Evolutionary conservation across 2,888 invertebrate genomes (phyloP).

Genomic region (Ochlodes sylvanus): DNA sequence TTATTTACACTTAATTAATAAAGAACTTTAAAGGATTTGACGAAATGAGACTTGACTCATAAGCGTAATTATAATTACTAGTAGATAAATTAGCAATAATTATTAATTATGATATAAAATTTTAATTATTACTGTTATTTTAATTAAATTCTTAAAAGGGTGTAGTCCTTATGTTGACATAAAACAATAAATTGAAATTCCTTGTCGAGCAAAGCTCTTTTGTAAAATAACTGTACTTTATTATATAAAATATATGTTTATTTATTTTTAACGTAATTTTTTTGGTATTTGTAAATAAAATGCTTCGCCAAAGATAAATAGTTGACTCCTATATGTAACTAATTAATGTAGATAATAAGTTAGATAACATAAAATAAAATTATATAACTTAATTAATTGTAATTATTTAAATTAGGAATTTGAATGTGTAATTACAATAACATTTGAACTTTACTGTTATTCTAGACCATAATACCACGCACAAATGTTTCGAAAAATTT

Average conservation of each 20-base stretch:
- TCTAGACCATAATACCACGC: slow-evolving; percentile 57
- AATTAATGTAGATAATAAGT: slow-evolving; percentile 46
- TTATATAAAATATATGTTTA: slow-evolving; percentile 27
- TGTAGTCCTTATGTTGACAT: slow-evolving; percentile 37
- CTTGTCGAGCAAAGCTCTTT: slow-evolving; percentile 30
- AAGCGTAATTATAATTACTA: slow-evolving; percentile 37
- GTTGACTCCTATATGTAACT: slow-evolving; percentile 57
- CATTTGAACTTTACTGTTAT: slow-evolving; percentile 46
- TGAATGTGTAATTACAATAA: slow-evolving; percentile 43
- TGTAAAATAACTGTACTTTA: slow-evolving; percentile 17
- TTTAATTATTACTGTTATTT: slow-evolving; percentile 23
- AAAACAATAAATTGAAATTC: slow-evolving; percentile 34
- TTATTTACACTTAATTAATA: slow-evolving; percentile 32
- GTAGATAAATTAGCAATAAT: slow-evolving; percentile 37
- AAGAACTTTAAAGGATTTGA: slow-evolving; percentile 49
- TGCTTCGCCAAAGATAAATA: slow-evolving; percentile 74
- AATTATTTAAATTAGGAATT: slow-evolving; percentile 35
- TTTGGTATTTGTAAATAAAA: slow-evolving; percentile 64
- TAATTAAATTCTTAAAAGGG: slow-evolving; percentile 44
- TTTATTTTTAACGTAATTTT: slow-evolving; percentile 19
- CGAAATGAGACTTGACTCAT: slow-evolving; percentile 43
- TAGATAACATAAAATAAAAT: slow-evolving; percentile 30
- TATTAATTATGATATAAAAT: neutral
- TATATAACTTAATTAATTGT: slow-evolving; percentile 32
- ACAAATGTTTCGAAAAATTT: slow-evolving; percentile 60